Base-by-base conservation (phyloP, 2,797 vertebrate genomes). In the Phoebastria nigripes region DNA sequence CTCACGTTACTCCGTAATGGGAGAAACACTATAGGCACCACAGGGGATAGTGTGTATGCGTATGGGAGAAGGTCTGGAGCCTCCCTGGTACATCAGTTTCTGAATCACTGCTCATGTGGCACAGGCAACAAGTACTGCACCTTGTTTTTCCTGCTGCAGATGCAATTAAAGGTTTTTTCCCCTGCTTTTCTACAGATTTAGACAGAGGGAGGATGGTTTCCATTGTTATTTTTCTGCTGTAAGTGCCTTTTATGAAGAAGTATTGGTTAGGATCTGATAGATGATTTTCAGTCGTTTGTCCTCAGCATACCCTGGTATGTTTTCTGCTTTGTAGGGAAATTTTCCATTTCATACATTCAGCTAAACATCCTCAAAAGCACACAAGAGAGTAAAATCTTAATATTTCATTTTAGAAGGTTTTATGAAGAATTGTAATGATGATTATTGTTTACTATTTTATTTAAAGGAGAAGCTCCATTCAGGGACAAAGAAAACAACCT, bases 31-130 rank as follows among this genome's bases (percentile, higher is more conserved):
- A 2, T 8, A 12, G 24, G 33, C 37, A 79, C n/a, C 49, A 15
- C 4, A 25, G 33, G 41, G 26, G 20, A 6, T 21, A 9, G 13
- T 15, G 2, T 22, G 14, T 54, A 26, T 4, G 1, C 11, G 0
- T 9, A 3, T 3, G 15, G 42, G 54, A 63, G 19, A 21, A 0
- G 0, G 51, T 12, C 78, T 85, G 51, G 19, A 90, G 21, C 17
- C 31, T 83, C 11, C 24, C 20, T 74, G n/a, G 11, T 61, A 83
- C 46, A 35, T 49, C 14, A 6, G 2, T 44, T 82, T 55, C 44
- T 69, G 61, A 59, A 33, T 80, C 82, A 46, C 21, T 0, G 1
- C 19, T 83, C 21, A 6, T 1, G 8, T 2, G 11, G 18, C 55
- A 42, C 14, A 56, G 11, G n/a, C 20, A 69, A 29, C 6, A 58